A percentile compares a stretch with the other conserved stretches of the same genome.
phyloP scores from a whole-genome alignment of 1,140 invertebrate genomes.

The Scaptodrosophila lebanonensis region DNA sequence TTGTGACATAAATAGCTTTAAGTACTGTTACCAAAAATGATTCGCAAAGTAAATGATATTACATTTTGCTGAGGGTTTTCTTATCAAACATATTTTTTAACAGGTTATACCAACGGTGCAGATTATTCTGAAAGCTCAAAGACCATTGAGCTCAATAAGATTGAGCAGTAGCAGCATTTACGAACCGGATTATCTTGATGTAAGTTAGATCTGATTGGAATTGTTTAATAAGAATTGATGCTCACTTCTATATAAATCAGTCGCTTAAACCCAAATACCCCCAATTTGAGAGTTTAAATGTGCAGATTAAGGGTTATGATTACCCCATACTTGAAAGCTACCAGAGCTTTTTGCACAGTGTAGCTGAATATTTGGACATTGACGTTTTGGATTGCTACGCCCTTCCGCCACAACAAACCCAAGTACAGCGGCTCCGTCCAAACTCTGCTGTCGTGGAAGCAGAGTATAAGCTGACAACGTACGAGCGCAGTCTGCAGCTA shows the following conservation, averaged over 20 bases:
- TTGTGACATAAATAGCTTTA: slow-evolving; percentile 54
- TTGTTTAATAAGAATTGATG: background rate
- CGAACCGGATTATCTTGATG: slow-evolving; percentile 80
- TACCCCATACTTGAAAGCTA: slow-evolving; percentile 88
- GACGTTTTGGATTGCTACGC: slow-evolving; percentile 88
- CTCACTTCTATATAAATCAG: slow-evolving; percentile 74
- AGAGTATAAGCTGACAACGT: slow-evolving; percentile 85
- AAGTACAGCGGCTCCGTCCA: slow-evolving; percentile 84
- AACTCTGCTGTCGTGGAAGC: slow-evolving; percentile 81
- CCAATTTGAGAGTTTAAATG: slow-evolving; percentile 85
- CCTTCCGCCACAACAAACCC: slow-evolving; percentile 82
- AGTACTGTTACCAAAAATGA: slow-evolving; percentile 25
- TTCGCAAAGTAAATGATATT: slow-evolving; percentile 50
- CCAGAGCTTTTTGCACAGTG: slow-evolving; percentile 85
- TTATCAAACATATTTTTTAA: background rate
- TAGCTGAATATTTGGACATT: slow-evolving; percentile 85
- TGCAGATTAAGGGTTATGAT: slow-evolving; percentile 89
- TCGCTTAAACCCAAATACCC: slow-evolving; percentile 83
- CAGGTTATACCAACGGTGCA: slow-evolving; percentile 36
- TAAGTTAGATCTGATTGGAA: slow-evolving; percentile 41
- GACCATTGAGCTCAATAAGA: slow-evolving; percentile 1
- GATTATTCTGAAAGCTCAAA: slow-evolving; percentile 23
- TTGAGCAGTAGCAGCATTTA: slow-evolving; percentile 76
- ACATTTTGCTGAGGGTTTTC: background rate
- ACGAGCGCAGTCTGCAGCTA: slow-evolving; percentile 87